Percentiles rank a stretch among this genome's conserved stretches.
These are phyloP conservation scores for Coendou prehensilis DNA, from an alignment of 2,797 vertebrate genomes.

Conservation along the genomic window DNA sequence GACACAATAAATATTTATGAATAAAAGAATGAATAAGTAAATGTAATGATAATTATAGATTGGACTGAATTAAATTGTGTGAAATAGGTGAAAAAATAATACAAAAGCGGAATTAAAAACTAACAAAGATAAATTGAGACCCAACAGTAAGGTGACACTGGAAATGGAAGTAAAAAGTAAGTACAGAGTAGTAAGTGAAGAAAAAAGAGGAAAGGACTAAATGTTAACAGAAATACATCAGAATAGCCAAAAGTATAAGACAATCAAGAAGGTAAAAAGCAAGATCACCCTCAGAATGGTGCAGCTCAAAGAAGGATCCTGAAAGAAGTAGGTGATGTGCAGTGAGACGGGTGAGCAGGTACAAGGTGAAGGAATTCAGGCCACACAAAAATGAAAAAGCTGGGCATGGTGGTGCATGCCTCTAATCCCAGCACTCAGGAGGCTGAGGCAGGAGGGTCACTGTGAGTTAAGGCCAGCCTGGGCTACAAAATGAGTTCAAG, in stretches of 20 bases:
- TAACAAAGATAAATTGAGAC: background rate
- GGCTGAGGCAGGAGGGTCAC: background rate
- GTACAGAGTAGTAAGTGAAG: background rate
- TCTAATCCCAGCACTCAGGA: background rate
- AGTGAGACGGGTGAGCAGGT: background rate
- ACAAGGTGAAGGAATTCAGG: background rate
- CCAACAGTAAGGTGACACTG: background rate
- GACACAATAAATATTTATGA: background rate
- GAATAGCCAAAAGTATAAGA: background rate
- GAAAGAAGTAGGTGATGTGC: background rate
- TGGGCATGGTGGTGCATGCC: background rate
- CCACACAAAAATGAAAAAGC: background rate
- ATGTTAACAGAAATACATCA: background rate
- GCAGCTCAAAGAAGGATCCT: background rate
- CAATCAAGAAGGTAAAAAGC: background rate
- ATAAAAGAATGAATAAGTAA: slow-evolving; percentile 2
- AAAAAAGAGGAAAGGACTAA: background rate
- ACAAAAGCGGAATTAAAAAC: background rate
- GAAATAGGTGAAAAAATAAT: background rate
- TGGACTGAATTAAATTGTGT: background rate
- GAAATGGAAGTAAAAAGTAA: slow-evolving; percentile 1
- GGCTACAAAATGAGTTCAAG: background rate
- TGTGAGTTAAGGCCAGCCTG: background rate
- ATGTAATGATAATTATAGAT: background rate
- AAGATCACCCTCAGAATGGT: background rate